These are phyloP conservation scores for Eumerus sabulonum DNA, from an alignment of 2,888 invertebrate species.

Conservation along the genomic window DNA sequence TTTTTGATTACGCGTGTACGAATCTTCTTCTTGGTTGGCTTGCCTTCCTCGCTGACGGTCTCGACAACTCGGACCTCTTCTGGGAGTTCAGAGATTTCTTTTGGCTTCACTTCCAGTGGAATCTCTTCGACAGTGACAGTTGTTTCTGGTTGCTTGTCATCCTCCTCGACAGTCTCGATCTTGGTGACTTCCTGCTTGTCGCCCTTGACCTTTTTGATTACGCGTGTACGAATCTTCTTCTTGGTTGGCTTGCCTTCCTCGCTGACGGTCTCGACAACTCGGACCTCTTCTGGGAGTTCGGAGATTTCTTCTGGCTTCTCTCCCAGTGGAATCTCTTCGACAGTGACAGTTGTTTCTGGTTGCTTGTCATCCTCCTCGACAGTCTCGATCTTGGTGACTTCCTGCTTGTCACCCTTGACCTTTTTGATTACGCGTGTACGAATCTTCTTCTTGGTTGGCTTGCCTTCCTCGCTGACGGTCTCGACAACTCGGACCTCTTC, in stretches of 20 bases:
- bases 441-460: conserved; percentile 26
- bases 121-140: conserved; percentile 31
- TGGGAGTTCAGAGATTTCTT: conserved; percentile 17
- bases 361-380: conserved; percentile 33
- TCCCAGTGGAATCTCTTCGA: conserved; percentile 16
- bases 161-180: conserved; percentile 32
- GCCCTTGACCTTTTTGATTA: conserved; percentile 24
- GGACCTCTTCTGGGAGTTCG: conserved; percentile 33
- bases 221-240: conserved; percentile 31
- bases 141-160: conserved; percentile 29
- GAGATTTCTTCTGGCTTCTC: conserved; percentile 11
- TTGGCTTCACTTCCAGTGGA: conserved; percentile 18
- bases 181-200: conserved; percentile 36
- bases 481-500: conserved; percentile 24
- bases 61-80: conserved; percentile 26
- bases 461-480: conserved; percentile 20
- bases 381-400: conserved; percentile 33
- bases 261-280: conserved; percentile 13
- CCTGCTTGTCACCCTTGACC: conserved; percentile 30
- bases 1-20: conserved; percentile 25
- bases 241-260: conserved; percentile 30
- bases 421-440: conserved; percentile 20
- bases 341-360: conserved; percentile 32
- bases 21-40: conserved; percentile 29
- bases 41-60: conserved; percentile 19